Evolutionary conservation across 2,888 invertebrate species (phyloP), one percentile per base, ranked within the genome.

Genomic region (Aleiodes leptofemur): DNA sequence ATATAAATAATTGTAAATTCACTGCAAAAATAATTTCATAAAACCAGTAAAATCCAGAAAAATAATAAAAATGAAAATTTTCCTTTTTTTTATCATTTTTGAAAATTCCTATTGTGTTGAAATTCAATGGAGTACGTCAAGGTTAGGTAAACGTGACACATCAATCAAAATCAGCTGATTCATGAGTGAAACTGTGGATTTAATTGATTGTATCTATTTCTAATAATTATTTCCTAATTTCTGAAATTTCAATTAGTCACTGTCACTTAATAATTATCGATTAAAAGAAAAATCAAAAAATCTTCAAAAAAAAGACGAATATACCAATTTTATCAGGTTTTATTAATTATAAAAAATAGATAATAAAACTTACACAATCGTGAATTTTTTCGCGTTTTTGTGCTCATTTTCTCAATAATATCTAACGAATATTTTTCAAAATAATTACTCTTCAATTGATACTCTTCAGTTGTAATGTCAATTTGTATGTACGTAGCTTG

Each of bases 401-500:
- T 76, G 51, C 73, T 81, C 81, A 81, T 81, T 43, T 72, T 76
- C 68, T 53, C 66, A 48, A 73, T 69, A 5, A 74, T 75, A 61
- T 61, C 56, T 48, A 61, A 78, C 23, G 74, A 53, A 16, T 76
- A 74, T 34, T 64, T 74, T n/a, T 76, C 76, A 48, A 78, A 79
- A 57, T 71, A 69, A 72, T 79, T 76, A 14, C 72, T 69, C 59
- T 70, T 61, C 29, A 48, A 72, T 69, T 71, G 66, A 74, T 72
- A 71, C 59, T 68, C 75, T 70, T 78, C 78, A 16, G 73, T 72
- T 16, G 73, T 72, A 29, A 77, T 78, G 73, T 80, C 81, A 77
- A 81, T 81, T 64, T 72, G 72, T 72, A 82, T 76, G 71, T 79
- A 78, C 9, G 79, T 80, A n/a, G 76, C 72, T 38, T 71, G 72